Evolutionary conservation across 2,797 vertebrate species (phyloP).

Genomic region (Hemitrygon akajei): DNA sequence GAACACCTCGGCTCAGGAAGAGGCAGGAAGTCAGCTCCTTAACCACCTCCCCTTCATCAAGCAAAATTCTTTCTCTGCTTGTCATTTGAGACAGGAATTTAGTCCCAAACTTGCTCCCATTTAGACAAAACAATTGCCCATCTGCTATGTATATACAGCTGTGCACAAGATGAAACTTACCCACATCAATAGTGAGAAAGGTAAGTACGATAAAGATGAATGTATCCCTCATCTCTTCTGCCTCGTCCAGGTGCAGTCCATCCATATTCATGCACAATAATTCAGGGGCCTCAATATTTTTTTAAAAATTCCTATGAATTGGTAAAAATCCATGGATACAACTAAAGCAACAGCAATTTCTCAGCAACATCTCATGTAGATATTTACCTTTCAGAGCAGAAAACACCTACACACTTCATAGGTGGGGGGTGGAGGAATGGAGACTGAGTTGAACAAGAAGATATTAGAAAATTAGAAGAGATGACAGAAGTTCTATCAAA

Average conservation of each 20-base stretch:
- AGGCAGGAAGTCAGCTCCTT: neutral
- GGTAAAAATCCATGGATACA: neutral
- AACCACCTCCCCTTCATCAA: neutral
- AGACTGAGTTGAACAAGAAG: neutral
- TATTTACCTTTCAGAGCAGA: neutral
- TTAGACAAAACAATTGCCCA: neutral
- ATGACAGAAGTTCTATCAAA: neutral
- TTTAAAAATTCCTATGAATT: neutral
- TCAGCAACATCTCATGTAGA: neutral
- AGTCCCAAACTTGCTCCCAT: neutral
- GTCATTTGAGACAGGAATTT: neutral
- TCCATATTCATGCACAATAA: neutral
- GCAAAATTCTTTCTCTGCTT: neutral
- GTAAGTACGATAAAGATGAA: neutral
- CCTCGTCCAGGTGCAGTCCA: neutral
- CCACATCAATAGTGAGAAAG: neutral
- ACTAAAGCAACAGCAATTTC: neutral
- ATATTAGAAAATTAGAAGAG: neutral
- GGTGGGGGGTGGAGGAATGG: no score
- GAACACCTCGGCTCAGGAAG: neutral
- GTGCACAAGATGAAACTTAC: neutral
- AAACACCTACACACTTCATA: no score
- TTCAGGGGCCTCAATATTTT: neutral
- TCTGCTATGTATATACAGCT: neutral
- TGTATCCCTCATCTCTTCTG: conserved; percentile 1